Evolutionary conservation across 1,140 invertebrate species (phyloP).

Genomic region (Polyergus mexicanus): DNA sequence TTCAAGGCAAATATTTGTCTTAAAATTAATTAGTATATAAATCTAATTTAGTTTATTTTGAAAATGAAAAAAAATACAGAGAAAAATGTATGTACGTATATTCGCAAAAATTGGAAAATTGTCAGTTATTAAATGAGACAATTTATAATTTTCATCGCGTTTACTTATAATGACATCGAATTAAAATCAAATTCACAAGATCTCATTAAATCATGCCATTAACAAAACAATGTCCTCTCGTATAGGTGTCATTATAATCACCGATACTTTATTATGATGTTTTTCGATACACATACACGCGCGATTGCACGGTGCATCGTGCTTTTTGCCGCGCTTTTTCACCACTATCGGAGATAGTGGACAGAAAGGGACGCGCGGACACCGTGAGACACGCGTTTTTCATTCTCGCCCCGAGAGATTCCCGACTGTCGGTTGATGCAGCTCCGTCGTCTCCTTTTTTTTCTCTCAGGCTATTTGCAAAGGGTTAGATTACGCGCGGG

Average conservation of each 20-base stretch:
- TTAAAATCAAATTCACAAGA: not conserved
- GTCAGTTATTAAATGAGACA: not conserved
- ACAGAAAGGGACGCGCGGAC: constrained; percentile 12
- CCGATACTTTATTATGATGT: constrained; percentile 46
- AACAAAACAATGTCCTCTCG: constrained; percentile 6
- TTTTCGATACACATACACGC: constrained; percentile 5
- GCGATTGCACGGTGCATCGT: constrained; percentile 59
- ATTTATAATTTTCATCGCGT: not conserved
- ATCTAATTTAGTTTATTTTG: not conserved
- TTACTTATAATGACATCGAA: not conserved
- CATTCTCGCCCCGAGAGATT: constrained; percentile 28
- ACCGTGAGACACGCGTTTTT: constrained; percentile 63
- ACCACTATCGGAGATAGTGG: constrained; percentile 16
- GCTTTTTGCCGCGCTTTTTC: constrained; percentile 20
- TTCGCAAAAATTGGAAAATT: constrained; percentile 2
- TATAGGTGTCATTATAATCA: constrained; percentile 23
- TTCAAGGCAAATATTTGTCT: too few species aligned
- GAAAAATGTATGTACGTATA: not conserved
- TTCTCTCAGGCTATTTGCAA: constrained; percentile 77
- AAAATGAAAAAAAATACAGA: not conserved
- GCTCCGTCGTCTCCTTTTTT: constrained; percentile 60
- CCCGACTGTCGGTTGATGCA: constrained; percentile 56
- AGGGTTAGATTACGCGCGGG: constrained; percentile 75
- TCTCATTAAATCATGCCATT: constrained; percentile 41
- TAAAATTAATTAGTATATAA: not conserved